These are phyloP conservation scores for Syrphus vitripennis DNA, from an alignment of 2,888 invertebrate genomes.

Conservation along the genomic window DNA sequence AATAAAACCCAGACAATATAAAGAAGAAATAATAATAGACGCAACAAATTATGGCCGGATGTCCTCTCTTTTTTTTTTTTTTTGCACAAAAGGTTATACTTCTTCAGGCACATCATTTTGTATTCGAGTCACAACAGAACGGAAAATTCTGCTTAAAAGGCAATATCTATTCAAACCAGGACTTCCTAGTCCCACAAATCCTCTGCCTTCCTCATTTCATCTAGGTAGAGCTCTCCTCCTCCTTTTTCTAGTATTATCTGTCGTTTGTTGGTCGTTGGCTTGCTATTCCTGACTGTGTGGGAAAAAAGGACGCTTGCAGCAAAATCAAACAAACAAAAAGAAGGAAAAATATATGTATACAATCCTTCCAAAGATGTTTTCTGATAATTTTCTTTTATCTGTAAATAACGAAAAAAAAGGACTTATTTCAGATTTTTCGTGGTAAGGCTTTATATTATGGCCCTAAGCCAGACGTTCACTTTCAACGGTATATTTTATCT, in stretches of 20 bases:
- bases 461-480: neutral
- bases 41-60: conserved; percentile 48
- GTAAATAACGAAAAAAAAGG: conserved; percentile 19
- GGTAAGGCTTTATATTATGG: neutral
- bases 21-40: conserved; percentile 49
- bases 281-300: conserved; percentile 11
- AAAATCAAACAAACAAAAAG: conserved; percentile 17
- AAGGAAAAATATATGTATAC: conserved; percentile 1
- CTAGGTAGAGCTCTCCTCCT: neutral
- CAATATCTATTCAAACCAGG: conserved; percentile 63
- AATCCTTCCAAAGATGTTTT: conserved; percentile 44
- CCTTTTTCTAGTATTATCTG: neutral
- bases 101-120: conserved; percentile 49
- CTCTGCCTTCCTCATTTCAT: neutral
- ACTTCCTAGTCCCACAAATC: conserved; percentile 38
- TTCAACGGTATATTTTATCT: neutral
- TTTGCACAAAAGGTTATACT: conserved; percentile 30
- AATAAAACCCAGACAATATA: neutral
- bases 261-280: conserved; percentile 1
- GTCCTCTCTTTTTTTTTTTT: conserved; percentile 17
- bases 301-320: conserved; percentile 22
- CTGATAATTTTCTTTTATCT: conserved; percentile 49
- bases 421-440: neutral
- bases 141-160: conserved; percentile 63
- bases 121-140: conserved; percentile 59